Percentiles rank a stretch among this genome's conserved stretches.
These are phyloP conservation scores for Tapirus terrestris DNA, from an alignment of 2,113 vertebrate species.

Conservation along the genomic window DNA sequence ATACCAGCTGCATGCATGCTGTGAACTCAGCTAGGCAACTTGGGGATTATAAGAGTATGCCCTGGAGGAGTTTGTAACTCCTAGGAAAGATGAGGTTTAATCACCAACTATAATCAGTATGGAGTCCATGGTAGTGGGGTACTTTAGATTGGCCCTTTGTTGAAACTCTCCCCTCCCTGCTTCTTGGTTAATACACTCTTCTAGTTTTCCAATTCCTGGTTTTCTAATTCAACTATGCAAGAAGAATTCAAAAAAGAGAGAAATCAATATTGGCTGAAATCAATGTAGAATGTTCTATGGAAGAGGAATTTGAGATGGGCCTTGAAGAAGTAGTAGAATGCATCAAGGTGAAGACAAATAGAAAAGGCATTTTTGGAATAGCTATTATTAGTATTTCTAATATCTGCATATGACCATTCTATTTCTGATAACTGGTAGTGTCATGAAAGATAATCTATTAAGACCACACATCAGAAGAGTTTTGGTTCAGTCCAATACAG, in stretches of 20 bases:
- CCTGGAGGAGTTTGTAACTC: background rate
- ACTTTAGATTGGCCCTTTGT: background rate
- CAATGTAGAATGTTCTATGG: background rate
- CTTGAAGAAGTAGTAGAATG: background rate
- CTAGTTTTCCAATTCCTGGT: background rate
- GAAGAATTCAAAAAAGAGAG: constrained; percentile 32
- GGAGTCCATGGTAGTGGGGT: background rate
- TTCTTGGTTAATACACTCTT: background rate
- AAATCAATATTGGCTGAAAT: constrained; percentile 31
- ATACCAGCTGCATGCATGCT: background rate
- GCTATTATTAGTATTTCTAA: background rate
- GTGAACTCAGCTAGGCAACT: background rate
- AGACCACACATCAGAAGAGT: background rate
- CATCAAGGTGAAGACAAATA: background rate
- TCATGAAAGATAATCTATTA: background rate
- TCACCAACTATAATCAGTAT: background rate
- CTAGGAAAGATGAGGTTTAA: constrained; percentile 40
- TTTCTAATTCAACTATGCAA: constrained; percentile 44
- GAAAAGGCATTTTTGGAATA: background rate
- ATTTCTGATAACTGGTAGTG: background rate
- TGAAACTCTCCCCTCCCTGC: background rate
- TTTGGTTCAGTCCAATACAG: background rate
- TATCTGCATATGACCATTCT: background rate
- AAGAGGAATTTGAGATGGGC: constrained; percentile 33
- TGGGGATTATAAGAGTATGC: background rate